These are phyloP conservation scores for Tonatia bakeri DNA, from an alignment of 2,113 vertebrate genomes.

Conservation along the genomic window DNA sequence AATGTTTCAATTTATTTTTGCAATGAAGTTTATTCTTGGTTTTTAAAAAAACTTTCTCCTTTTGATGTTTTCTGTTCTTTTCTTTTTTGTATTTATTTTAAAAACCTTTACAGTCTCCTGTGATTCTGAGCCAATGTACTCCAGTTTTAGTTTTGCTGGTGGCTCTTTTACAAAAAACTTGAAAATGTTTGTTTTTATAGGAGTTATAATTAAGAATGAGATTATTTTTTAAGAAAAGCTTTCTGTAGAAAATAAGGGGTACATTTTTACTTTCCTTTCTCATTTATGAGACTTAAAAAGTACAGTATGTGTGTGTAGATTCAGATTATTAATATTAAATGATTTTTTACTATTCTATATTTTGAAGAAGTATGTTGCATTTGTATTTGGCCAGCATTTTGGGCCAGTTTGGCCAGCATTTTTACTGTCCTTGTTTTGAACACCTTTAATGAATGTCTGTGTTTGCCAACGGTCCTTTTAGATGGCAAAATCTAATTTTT, in stretches of 20 bases:
- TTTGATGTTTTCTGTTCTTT: not conserved
- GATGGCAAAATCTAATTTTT: not conserved
- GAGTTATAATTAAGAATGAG: conserved; percentile 5
- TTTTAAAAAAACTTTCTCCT: not conserved
- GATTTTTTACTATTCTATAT: not conserved
- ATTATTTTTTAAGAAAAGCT: not conserved
- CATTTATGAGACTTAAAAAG: not conserved
- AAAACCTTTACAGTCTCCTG: not conserved
- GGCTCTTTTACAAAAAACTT: not conserved
- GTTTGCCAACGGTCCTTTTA: not conserved
- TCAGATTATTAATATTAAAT: not conserved
- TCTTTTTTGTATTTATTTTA: not conserved
- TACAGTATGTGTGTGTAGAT: not conserved
- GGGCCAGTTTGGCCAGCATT: not conserved
- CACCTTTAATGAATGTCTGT: not conserved
- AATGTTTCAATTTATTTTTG: conserved; percentile 18
- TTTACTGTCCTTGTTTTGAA: not conserved
- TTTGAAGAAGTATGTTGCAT: not conserved
- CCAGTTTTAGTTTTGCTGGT: not conserved
- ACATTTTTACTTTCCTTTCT: not conserved
- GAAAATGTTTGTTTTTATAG: not conserved
- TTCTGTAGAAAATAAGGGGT: not conserved
- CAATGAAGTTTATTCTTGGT: not conserved
- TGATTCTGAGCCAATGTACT: not conserved
- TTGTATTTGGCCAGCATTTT: not conserved